Conservation (phyloP, 2,888 invertebrate genomes). For the Macaria liturata region DNA sequence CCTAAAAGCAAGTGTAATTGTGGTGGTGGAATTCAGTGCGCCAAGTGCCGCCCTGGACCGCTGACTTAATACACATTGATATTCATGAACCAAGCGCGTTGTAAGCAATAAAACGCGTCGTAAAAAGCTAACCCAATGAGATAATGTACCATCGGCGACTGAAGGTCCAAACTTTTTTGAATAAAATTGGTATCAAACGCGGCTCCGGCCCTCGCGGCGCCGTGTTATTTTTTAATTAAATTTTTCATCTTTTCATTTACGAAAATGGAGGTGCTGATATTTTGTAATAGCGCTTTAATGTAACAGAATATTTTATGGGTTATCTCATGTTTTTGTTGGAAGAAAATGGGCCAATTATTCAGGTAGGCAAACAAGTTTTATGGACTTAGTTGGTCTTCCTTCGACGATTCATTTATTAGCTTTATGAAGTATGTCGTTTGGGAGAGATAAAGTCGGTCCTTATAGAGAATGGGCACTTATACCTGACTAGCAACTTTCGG, state of each 20-base stretch:
- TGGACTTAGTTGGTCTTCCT: conserved; percentile 15
- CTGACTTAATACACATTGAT: neutral
- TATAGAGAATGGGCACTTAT: neutral
- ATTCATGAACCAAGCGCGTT: conserved; percentile 1
- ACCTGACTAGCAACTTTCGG: no score
- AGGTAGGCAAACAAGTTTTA: conserved; percentile 27
- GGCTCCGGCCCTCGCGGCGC: conserved; percentile 16
- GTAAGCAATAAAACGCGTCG: neutral
- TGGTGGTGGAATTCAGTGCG: no score
- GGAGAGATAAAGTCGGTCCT: conserved; percentile 12
- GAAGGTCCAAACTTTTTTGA: conserved; percentile 45
- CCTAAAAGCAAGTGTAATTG: neutral
- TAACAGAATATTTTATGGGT: conserved; percentile 35
- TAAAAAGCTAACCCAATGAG: conserved; percentile 46
- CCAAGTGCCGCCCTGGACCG: no score
- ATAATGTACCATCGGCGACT: conserved; percentile 32
- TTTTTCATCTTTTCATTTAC: conserved; percentile 50
- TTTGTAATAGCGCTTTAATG: conserved; percentile 47
- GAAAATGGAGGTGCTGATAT: conserved; percentile 44
- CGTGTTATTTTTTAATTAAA: conserved; percentile 57
- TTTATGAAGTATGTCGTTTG: conserved; percentile 24
- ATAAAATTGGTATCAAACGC: conserved; percentile 51
- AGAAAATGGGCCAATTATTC: conserved; percentile 30
- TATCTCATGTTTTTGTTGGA: conserved; percentile 29
- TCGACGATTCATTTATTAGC: conserved; percentile 19